Percentiles rank a stretch among this genome's conserved stretches.
Conservation (phyloP, 2,797 vertebrate species). For the Acipenser oxyrinchus region DNA sequence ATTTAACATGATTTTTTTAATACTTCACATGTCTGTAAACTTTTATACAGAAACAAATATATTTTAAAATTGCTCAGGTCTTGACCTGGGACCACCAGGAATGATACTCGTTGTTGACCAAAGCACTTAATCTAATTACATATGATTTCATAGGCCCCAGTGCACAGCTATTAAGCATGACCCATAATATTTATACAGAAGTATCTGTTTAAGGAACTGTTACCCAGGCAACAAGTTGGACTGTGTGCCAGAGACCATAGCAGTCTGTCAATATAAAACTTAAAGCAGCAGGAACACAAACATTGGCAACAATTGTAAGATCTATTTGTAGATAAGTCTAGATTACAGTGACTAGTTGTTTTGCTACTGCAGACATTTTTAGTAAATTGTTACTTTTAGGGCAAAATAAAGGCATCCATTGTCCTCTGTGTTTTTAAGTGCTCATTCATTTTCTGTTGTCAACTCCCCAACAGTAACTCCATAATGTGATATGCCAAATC, state of each 20-base stretch:
- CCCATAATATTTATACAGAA: constrained; percentile 58
- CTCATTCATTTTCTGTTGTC: background rate
- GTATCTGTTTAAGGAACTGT: constrained; percentile 34
- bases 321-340: background rate
- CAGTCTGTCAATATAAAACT: constrained; percentile 27
- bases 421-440: background rate
- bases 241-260: constrained; percentile 23
- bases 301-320: background rate
- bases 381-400: background rate
- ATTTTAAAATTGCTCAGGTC: no score
- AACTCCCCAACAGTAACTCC: no score
- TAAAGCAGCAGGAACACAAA: background rate
- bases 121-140: constrained; percentile 25
- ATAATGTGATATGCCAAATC: no score
- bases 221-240: constrained; percentile 35
- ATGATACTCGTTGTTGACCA: no score
- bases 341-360: background rate
- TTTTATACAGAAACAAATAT: no score
- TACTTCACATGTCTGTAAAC: no score
- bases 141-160: constrained; percentile 48
- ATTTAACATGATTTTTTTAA: no score
- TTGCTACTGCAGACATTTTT: background rate
- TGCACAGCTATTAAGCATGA: constrained; percentile 50
- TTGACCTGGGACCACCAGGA: no score
- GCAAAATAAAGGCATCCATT: background rate